Evolutionary conservation across 2,113 vertebrate genomes (phyloP).

Genomic region (Strix uralensis): DNA sequence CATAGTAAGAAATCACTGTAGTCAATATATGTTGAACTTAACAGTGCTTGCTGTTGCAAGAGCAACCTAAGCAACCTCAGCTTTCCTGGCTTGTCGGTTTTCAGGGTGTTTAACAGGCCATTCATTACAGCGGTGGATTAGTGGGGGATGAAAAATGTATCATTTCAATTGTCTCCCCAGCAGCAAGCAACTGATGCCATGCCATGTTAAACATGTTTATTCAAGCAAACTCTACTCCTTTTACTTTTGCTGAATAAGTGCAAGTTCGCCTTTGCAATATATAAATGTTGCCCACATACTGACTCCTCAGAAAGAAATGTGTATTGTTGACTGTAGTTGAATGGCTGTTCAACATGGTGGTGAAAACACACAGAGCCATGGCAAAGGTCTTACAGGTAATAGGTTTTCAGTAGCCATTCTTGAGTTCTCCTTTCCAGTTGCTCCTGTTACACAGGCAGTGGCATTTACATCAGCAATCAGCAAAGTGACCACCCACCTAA

Average conservation of each 20-base stretch:
- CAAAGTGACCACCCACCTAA: neutral
- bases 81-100: neutral
- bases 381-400: neutral
- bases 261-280: neutral
- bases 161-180: conserved; percentile 36
- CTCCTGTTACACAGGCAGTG: neutral
- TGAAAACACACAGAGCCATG: conserved; percentile 3
- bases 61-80: neutral
- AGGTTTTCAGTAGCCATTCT: neutral
- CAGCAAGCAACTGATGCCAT: conserved; percentile 1
- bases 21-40: neutral
- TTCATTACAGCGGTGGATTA: conserved; percentile 45
- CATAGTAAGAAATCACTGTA: neutral
- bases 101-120: conserved; percentile 4
- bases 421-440: neutral
- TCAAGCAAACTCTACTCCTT: conserved; percentile 30
- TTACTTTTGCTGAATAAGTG: conserved; percentile 15
- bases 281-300: neutral
- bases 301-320: neutral
- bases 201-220: conserved; percentile 62
- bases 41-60: neutral
- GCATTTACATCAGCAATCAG: neutral
- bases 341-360: neutral
- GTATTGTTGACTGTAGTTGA: neutral
- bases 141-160: conserved; percentile 51